Conservation (phyloP, 2,113 vertebrate species). For the Myotis lucifugus region DNA sequence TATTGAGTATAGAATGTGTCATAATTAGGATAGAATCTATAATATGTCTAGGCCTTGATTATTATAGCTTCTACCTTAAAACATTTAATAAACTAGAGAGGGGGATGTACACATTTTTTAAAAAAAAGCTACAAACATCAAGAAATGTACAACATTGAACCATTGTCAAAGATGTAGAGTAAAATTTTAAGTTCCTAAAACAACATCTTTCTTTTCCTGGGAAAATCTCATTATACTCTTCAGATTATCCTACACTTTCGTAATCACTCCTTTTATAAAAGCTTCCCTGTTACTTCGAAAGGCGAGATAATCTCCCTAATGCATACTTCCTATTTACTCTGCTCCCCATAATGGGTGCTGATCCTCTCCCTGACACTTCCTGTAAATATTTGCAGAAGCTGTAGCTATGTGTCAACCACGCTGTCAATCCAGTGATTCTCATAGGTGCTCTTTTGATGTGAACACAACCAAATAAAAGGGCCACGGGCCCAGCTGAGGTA, state of each 20-base stretch:
- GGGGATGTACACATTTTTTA: not conserved
- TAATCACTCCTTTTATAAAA: not conserved
- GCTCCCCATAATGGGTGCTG: not conserved
- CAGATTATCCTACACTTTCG: not conserved
- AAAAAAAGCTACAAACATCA: not conserved
- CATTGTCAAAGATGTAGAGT: not conserved
- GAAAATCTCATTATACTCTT: not conserved
- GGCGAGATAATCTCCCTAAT: not conserved
- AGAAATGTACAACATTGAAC: not conserved
- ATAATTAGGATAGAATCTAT: not conserved
- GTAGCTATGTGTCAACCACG: not conserved
- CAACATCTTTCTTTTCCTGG: not conserved
- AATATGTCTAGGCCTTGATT: not conserved
- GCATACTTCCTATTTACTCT: not conserved
- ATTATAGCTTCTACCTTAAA: not conserved
- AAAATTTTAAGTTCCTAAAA: not conserved
- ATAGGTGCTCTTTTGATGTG: not conserved
- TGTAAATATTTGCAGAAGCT: slow-evolving; percentile 55
- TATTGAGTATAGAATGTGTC: not conserved
- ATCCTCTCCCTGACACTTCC: not conserved
- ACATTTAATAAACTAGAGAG: not conserved
- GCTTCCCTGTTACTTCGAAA: not conserved
- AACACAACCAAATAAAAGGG: not conserved
- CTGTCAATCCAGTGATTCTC: not conserved
- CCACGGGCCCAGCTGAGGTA: not conserved